phyloP scores from a whole-genome alignment of 1,140 invertebrate species.

The Drosophila ironensis region DNA sequence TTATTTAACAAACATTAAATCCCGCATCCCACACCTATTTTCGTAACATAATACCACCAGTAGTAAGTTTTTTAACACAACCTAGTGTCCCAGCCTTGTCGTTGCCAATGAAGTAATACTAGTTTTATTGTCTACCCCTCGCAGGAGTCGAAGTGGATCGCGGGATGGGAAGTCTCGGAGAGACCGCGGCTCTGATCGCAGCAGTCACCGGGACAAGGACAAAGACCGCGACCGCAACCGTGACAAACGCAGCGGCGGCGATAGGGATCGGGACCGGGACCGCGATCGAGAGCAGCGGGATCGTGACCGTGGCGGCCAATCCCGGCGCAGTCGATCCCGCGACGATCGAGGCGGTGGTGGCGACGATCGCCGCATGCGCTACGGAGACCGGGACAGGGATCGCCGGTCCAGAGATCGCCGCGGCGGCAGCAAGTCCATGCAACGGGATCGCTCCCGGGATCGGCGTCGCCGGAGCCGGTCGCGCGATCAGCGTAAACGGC shows the following conservation, averaged over 20 bases:
- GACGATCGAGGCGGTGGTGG: slow-evolving; percentile 41
- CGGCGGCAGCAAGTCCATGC: slow-evolving; percentile 52
- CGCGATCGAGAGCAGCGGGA: slow-evolving; percentile 50
- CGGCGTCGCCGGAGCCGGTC: slow-evolving; percentile 54
- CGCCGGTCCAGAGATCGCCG: slow-evolving; percentile 83
- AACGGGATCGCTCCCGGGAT: slow-evolving; percentile 37
- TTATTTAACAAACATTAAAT: too few species aligned
- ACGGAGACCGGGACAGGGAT: slow-evolving; percentile 60
- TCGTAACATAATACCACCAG: neutral
- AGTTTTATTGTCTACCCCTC: neutral
- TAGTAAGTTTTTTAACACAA: too few species aligned
- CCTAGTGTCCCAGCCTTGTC: too few species aligned
- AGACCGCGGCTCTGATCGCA: slow-evolving; percentile 49
- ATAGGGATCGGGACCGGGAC: slow-evolving; percentile 74
- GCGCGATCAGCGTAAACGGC: slow-evolving; percentile 45
- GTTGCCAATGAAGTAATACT: neutral
- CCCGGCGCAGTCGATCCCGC: slow-evolving; percentile 55
- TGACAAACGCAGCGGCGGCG: slow-evolving; percentile 57
- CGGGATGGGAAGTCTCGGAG: slow-evolving; percentile 56
- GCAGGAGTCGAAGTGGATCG: slow-evolving; percentile 66
- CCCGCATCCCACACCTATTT: too few species aligned
- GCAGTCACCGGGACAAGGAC: slow-evolving; percentile 48
- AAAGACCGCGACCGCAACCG: slow-evolving; percentile 48
- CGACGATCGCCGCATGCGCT: slow-evolving; percentile 38
- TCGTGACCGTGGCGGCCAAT: slow-evolving; percentile 40